Evolutionary conservation across 2,113 vertebrate genomes (phyloP).

Genomic region (Phoxinus phoxinus): DNA sequence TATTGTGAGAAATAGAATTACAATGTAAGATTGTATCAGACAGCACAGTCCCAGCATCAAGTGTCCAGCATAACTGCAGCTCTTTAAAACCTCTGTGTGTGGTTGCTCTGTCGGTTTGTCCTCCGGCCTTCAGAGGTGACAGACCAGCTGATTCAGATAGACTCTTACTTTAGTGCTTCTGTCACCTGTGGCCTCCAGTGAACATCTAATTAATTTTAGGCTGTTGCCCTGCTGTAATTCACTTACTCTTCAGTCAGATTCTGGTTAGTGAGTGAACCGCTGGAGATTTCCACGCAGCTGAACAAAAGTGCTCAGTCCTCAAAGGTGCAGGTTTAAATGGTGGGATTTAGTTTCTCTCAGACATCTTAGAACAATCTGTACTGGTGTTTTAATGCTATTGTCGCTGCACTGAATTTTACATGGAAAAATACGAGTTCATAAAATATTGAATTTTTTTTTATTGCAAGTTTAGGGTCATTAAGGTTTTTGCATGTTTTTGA

Average conservation of each 20-base stretch:
- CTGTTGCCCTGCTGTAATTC: not conserved
- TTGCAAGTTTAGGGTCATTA: not conserved
- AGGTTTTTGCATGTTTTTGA: not conserved
- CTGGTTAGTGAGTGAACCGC: not conserved
- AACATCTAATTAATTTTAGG: not conserved
- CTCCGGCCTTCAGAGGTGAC: not conserved
- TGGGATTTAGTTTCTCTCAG: not conserved
- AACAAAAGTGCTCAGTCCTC: not conserved
- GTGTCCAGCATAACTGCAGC: not conserved
- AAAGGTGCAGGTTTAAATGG: not conserved
- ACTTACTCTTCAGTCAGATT: not conserved
- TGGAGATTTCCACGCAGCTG: not conserved
- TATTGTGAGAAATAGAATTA: not conserved
- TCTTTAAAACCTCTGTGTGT: not conserved
- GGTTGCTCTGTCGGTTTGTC: not conserved
- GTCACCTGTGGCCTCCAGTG: constrained; percentile 22
- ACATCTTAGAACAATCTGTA: not conserved
- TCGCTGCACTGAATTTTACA: not conserved
- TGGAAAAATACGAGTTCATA: not conserved
- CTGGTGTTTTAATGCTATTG: not conserved
- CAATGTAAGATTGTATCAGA: not conserved
- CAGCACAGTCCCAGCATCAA: not conserved
- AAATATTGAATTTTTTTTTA: no score
- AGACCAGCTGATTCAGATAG: constrained; percentile 10
- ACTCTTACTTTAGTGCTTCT: constrained; percentile 29